phyloP scores from a whole-genome alignment of 2,888 invertebrate species.

The Euspilapteryx auroguttella region DNA sequence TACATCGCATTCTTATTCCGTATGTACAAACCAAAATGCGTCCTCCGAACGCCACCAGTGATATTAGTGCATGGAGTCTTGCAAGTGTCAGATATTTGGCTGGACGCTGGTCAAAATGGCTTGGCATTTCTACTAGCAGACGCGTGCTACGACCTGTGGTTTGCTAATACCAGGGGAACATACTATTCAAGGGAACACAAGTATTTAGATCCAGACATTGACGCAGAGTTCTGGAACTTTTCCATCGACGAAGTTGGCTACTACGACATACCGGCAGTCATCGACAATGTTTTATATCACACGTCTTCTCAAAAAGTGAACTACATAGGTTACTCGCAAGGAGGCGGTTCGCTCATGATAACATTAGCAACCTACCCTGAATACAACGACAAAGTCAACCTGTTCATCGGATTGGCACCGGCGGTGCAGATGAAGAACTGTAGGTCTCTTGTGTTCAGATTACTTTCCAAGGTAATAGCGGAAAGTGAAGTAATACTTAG shows the following conservation, averaged over 20 bases:
- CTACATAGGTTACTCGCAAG: conserved; percentile 83
- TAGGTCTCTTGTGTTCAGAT: neutral
- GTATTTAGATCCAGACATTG: conserved; percentile 26
- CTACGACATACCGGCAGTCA: conserved; percentile 74
- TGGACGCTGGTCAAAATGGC: conserved; percentile 58
- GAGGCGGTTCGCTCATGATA: conserved; percentile 15
- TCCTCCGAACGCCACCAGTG: neutral
- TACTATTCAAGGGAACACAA: conserved; percentile 62
- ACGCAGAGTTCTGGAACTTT: conserved; percentile 56
- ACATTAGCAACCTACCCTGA: conserved; percentile 30
- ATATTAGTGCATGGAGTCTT: conserved; percentile 62
- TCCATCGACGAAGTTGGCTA: conserved; percentile 81
- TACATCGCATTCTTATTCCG: neutral
- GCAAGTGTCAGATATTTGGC: conserved; percentile 68
- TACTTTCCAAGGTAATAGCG: neutral
- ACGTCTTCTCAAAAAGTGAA: conserved; percentile 13
- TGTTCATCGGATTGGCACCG: conserved; percentile 57
- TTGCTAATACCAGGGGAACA: conserved; percentile 74
- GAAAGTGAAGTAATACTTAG: neutral
- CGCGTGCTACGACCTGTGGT: conserved; percentile 67
- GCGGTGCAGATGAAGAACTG: conserved; percentile 16
- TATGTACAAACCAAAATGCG: neutral
- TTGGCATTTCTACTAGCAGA: conserved; percentile 63
- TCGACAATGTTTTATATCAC: conserved; percentile 51
- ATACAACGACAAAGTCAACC: conserved; percentile 59